phyloP scores from a whole-genome alignment of 2,888 invertebrate genomes.

The Thymelicus sylvestris region DNA sequence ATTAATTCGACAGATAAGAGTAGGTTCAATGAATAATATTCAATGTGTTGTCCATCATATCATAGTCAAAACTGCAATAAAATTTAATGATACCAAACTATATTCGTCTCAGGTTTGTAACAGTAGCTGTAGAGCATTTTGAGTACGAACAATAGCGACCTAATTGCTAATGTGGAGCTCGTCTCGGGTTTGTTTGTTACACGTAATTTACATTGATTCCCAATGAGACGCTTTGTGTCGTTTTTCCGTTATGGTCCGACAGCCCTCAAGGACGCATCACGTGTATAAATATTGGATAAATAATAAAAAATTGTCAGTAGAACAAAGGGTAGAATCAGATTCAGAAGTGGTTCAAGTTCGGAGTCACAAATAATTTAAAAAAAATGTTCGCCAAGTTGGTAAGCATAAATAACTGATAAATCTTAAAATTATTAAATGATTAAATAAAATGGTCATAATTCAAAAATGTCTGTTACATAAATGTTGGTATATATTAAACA shows the following conservation, averaged over 20 bases:
- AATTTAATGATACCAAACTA: constrained; percentile 49
- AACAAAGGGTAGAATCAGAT: constrained; percentile 41
- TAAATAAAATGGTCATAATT: background rate
- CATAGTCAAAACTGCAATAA: constrained; percentile 47
- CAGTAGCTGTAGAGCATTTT: constrained; percentile 54
- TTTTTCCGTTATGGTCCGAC: constrained; percentile 73
- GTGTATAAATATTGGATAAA: constrained; percentile 72
- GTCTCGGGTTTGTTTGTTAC: constrained; percentile 66
- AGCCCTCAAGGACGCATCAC: constrained; percentile 67
- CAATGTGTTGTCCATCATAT: constrained; percentile 21
- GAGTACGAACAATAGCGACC: constrained; percentile 69
- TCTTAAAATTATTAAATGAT: background rate
- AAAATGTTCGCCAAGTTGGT: constrained; percentile 76
- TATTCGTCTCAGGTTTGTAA: constrained; percentile 53
- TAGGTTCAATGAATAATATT: background rate
- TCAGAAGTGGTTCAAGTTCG: constrained; percentile 39
- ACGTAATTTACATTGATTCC: constrained; percentile 77
- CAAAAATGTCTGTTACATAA: too few relatives aligned
- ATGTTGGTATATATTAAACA: too few relatives aligned
- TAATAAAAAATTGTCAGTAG: constrained; percentile 53
- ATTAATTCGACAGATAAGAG: background rate
- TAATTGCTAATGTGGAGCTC: constrained; percentile 73
- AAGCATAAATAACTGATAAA: constrained; percentile 48
- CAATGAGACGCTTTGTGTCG: constrained; percentile 67
- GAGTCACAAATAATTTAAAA: constrained; percentile 39